Evolutionary conservation across 2,797 vertebrate genomes (phyloP).

Genomic region (Xiphophorus birchmanni): DNA sequence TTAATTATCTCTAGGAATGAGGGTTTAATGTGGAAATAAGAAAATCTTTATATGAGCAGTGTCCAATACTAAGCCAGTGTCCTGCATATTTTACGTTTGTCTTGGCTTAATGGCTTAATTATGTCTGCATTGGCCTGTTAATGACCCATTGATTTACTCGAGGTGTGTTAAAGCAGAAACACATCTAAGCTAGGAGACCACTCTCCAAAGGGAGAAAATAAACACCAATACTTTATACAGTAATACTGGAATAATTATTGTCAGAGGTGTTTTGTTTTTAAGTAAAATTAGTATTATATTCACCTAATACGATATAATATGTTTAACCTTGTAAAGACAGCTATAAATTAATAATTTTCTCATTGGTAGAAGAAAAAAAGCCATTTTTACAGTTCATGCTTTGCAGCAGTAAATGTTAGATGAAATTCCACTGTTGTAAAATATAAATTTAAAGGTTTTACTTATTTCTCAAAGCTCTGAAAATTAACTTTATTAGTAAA

Average conservation of each 20-base stretch:
- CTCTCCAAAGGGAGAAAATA: not conserved
- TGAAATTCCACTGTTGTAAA: not conserved
- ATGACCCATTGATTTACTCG: not conserved
- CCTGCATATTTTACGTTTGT: not conserved
- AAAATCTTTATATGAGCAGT: not conserved
- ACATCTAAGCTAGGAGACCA: not conserved
- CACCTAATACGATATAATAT: not conserved
- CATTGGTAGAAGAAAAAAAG: not conserved
- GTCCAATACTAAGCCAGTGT: not conserved
- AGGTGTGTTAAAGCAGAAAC: not conserved
- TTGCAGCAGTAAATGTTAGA: not conserved
- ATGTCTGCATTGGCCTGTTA: not conserved
- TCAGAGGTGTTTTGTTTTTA: not conserved
- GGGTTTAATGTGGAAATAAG: not conserved
- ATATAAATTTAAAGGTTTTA: not conserved
- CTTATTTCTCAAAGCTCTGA: not conserved
- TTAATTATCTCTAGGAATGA: not conserved
- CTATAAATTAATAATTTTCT: not conserved
- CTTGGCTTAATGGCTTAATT: slow-evolving; percentile 1
- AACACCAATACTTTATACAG: not conserved
- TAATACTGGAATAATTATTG: not conserved
- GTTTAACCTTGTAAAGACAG: not conserved
- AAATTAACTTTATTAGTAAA: not conserved
- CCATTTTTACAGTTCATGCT: not conserved
- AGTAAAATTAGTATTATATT: not conserved